Conservation (phyloP, 1,140 invertebrate species). For the Macrobrachium nipponense region DNA sequence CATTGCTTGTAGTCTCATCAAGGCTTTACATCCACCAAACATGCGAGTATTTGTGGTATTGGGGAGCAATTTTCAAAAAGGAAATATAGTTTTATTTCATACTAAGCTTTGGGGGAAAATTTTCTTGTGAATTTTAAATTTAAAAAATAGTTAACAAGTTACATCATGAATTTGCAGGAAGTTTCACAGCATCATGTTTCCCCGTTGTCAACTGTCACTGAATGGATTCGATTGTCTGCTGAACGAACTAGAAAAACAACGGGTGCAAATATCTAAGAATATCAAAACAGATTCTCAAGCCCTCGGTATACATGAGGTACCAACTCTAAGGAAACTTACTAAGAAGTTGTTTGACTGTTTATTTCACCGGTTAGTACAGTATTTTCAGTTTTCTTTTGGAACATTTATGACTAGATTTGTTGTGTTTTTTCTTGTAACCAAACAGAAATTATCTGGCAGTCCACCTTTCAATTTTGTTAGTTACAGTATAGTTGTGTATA, state of each 20-base stretch:
- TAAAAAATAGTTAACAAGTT: background rate
- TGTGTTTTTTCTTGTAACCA: too few species aligned
- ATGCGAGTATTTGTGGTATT: background rate
- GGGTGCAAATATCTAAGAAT: background rate
- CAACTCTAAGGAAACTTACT: background rate
- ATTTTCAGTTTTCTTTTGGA: too few species aligned
- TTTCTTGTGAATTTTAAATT: background rate
- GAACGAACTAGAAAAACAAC: background rate
- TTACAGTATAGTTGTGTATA: too few species aligned
- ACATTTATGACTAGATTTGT: too few species aligned
- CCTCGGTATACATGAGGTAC: background rate
- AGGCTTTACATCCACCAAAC: background rate
- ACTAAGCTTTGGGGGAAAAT: background rate
- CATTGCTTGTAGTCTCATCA: background rate
- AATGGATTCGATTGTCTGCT: background rate
- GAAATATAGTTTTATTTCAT: background rate
- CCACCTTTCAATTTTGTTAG: too few species aligned
- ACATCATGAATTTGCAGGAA: background rate
- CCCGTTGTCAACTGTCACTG: background rate
- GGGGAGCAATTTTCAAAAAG: background rate
- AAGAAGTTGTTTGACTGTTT: background rate
- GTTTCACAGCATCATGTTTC: constrained; percentile 10
- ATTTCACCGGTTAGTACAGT: constrained; percentile 3
- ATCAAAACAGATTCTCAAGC: background rate
- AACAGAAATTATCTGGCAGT: too few species aligned